Evolutionary conservation across 2,113 vertebrate species (phyloP), one percentile per base, ranked within the genome.

Genomic region (Lichenostomus cassidix): DNA sequence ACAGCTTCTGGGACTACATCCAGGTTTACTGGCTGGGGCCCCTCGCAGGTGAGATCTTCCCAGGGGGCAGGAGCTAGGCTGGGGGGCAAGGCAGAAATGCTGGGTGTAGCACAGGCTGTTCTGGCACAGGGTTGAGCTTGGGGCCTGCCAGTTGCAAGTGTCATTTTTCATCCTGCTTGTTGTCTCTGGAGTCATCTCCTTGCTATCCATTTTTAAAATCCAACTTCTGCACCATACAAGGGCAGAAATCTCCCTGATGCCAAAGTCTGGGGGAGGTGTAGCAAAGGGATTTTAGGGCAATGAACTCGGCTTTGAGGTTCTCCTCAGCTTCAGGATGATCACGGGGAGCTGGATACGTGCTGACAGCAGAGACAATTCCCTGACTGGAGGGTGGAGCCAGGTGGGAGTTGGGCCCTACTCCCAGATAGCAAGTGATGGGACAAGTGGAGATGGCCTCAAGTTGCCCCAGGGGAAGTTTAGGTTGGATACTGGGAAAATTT

Each of bases 21-120:
- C 80, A 97, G 18, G 99, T 99, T 42, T 99, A 99, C 97, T 99
- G 98, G 98, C 96, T 99, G 63, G 98, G 98, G 18, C 97, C 99
- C 10, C 58, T 99, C 0, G 15, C 96, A 95, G 99, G 99, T 99
- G 95, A 98, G 98, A 65, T 11, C 33, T 47, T 31, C 33, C 4
- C 0, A 0, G 52, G 37, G 44, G 10, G 8, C 50, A 74, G 84
- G 25, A 41, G 37, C 28, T 69, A 60, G 37, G 4, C 4, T 6
- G 15, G 49, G 79, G 42, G 37, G 25, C 37, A 56, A 64, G 46
- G 37, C 64, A 62, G 53, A 33, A 62, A 20, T 11, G 33, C 42
- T 24, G 31, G 16, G 12, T 1, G 0, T 11, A 5, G 25, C 20
- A 0, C 10, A 20, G 44, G 9, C 17, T 1, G 1, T 8, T 59